Evolutionary conservation across 2,113 vertebrate genomes (phyloP).

Genomic region (Prolemur simus): DNA sequence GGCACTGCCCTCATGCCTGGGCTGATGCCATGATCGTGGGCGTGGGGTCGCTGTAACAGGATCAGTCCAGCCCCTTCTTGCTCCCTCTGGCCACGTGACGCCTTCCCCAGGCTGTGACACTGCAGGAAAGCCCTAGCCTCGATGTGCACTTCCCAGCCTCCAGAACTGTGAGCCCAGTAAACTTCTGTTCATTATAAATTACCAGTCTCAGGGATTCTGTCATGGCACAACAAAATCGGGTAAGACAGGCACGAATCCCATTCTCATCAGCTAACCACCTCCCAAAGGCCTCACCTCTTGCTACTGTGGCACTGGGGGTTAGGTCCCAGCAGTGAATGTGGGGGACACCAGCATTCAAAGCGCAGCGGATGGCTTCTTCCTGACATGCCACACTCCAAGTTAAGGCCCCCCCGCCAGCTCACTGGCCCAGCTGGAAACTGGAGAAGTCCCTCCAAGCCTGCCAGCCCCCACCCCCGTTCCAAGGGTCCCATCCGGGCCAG

Average conservation of each 20-base stretch:
- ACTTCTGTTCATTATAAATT: no score
- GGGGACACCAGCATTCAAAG: neutral
- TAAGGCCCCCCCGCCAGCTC: neutral
- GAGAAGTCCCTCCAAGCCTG: neutral
- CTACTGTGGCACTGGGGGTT: neutral
- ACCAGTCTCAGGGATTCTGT: neutral
- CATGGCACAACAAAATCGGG: neutral
- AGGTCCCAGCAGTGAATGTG: neutral
- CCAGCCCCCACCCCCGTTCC: neutral
- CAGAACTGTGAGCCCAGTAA: neutral
- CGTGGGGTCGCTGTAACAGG: neutral
- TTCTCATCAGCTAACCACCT: neutral
- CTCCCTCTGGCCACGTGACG: neutral
- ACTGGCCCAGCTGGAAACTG: neutral
- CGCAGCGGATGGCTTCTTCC: neutral
- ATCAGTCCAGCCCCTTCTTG: neutral
- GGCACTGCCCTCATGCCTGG: neutral
- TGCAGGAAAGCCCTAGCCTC: neutral
- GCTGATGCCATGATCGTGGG: neutral
- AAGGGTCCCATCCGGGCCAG: no score
- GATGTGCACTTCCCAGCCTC: neutral
- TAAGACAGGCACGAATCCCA: neutral
- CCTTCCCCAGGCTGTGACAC: neutral
- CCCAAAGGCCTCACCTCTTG: neutral
- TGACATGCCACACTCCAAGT: neutral